Base-by-base conservation (phyloP, 2,113 vertebrate genomes). In the Embiotoca jacksoni region DNA sequence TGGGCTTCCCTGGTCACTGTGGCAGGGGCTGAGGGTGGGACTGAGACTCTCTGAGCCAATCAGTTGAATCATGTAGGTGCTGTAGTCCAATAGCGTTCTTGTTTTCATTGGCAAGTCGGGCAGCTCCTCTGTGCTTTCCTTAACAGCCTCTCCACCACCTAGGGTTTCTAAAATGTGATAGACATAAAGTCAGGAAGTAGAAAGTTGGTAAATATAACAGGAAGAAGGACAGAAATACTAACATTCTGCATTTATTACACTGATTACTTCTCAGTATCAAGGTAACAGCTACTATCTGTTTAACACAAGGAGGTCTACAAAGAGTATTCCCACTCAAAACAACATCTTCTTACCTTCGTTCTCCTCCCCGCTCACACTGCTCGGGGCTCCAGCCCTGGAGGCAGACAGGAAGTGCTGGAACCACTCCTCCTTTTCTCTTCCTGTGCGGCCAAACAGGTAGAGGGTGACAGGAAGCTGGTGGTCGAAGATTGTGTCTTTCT, bases 401-500 rank as follows among this genome's bases (percentile, higher is more conserved):
- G 92, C 95, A 39, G 69, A 91, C 70, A 89, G 53, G 5, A 97
- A 91, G 53, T 94, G 92, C 82, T 96, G 95, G 84, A 95, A 97
- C 96, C 96, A 97, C 63, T 96, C 96, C 79, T 97, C 96, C 83
- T 97, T 97, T 62, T 96, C 95, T 75, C 96, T 88, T 5, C 96
- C 96, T 0, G 96, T 96, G 23, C 95, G 70, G 1, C 95, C 96
- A 0, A 96, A 97, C 58, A 97, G 93, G 84, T 95, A 96, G 35
- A 97, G 92, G 10, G 75, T 85, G 54, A 81, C 62, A 15, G 90
- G 89, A 76, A 72, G 41, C 69, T 89, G 74, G 0, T 72, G 64
- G 50, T 78, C 72, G 0, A 6, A 39, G 6, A 49, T 9, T 0
- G 3, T 0, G 35, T 53, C 53, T 39, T 39, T 79, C 30, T 90